phyloP scores from a whole-genome alignment of 2,797 vertebrate species.

The Premnoplex brunnescens region DNA sequence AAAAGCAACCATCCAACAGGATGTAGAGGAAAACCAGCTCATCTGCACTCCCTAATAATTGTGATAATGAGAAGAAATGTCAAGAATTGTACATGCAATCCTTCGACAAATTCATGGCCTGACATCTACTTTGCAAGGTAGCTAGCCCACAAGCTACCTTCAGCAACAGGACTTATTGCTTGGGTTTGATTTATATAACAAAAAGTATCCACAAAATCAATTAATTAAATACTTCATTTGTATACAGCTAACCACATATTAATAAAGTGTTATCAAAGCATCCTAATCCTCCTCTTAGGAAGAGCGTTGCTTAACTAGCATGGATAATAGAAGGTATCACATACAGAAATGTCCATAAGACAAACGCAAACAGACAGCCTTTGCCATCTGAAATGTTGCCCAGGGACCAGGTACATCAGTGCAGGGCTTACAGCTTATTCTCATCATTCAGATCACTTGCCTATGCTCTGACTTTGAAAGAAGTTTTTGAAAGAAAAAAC shows the following conservation, averaged over 20 bases:
- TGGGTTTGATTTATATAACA: background rate
- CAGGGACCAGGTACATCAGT: background rate
- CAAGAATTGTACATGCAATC: background rate
- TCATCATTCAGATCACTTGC: background rate
- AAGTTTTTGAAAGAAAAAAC: conserved; percentile 33
- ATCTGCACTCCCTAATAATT: background rate
- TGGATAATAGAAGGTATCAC: background rate
- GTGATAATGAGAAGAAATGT: background rate
- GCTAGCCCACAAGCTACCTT: background rate
- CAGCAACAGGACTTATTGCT: background rate
- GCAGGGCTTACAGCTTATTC: background rate
- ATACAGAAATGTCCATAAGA: background rate
- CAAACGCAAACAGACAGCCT: accelerated
- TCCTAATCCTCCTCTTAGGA: background rate
- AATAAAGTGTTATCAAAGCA: background rate
- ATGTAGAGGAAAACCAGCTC: background rate
- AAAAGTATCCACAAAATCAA: background rate
- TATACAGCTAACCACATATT: background rate
- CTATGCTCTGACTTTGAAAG: background rate
- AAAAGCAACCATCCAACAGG: background rate
- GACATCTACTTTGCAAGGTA: background rate
- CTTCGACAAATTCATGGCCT: background rate
- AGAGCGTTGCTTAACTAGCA: background rate
- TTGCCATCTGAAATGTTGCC: background rate
- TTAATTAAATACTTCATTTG: background rate